phyloP scores from a whole-genome alignment of 1,140 invertebrate species.

The Teleogryllus occipitalis region DNA sequence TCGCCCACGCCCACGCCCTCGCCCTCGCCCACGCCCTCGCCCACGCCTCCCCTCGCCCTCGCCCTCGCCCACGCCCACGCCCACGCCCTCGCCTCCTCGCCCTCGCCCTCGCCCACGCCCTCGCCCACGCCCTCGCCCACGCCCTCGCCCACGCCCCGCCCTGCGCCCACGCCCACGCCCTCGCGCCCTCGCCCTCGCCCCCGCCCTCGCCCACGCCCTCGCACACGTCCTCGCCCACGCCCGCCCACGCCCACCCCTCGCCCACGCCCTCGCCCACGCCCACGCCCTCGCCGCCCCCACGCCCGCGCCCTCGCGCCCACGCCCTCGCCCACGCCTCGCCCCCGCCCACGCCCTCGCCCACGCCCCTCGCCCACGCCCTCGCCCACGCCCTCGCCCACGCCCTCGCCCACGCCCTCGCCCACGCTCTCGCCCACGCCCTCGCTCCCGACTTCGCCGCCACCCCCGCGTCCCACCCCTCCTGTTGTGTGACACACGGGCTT shows the following conservation, averaged over 20 bases:
- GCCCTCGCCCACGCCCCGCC: not conserved
- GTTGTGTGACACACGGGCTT: too few relatives aligned
- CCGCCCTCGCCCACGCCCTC: too few relatives aligned
- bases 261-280: not conserved
- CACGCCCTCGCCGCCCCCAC: too few relatives aligned
- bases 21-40: constrained; percentile 8
- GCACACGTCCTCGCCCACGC: too few relatives aligned
- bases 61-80: too few relatives aligned
- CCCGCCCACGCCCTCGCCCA: not conserved
- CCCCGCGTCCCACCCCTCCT: not conserved
- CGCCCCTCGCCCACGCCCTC: too few relatives aligned
- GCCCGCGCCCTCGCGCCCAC: constrained; percentile 8
- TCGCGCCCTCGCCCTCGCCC: not conserved
- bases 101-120: not conserved
- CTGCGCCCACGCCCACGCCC: not conserved
- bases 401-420: constrained; percentile 7
- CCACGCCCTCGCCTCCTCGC: too few relatives aligned
- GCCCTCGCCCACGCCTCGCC: too few relatives aligned
- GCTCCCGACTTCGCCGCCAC: not conserved
- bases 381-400: not conserved
- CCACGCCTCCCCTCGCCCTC: too few relatives aligned
- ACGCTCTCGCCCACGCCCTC: too few relatives aligned
- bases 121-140: constrained; percentile 3
- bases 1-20: not conserved
- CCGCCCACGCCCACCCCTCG: constrained; percentile 7